phyloP scores from a whole-genome alignment of 2,797 vertebrate species.

The Fratercula arctica region DNA sequence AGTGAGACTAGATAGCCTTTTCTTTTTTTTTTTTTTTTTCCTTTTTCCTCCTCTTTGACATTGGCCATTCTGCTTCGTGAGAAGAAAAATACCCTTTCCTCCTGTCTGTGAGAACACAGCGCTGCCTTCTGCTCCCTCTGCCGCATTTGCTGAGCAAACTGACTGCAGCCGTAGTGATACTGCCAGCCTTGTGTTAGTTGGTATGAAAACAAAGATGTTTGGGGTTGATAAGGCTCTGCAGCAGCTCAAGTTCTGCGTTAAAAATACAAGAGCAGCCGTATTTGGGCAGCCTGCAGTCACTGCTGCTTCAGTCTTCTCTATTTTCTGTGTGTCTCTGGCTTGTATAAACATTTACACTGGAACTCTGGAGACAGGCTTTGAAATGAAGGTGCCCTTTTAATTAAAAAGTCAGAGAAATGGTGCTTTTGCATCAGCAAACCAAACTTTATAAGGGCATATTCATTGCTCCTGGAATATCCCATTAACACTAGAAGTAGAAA shows the following conservation, averaged over 20 bases:
- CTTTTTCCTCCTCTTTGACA: not conserved
- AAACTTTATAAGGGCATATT: not conserved
- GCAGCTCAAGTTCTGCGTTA: not conserved
- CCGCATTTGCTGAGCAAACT: conserved; percentile 2
- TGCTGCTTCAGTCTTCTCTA: not conserved
- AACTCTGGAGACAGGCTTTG: conserved; percentile 23
- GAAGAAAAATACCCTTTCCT: not conserved
- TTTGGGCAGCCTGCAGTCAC: conserved; percentile 13
- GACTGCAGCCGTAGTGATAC: not conserved
- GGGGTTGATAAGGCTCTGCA: not conserved
- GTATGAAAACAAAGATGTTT: conserved; percentile 43
- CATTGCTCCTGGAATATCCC: not conserved
- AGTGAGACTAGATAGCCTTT: not conserved
- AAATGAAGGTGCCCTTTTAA: conserved; percentile 43
- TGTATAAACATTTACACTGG: conserved; percentile 56
- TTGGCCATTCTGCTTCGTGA: not conserved
- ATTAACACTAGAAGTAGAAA: not conserved
- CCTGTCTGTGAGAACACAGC: not conserved
- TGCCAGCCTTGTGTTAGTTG: not conserved
- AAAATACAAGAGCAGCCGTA: conserved; percentile 11
- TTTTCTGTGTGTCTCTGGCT: conserved; percentile 12
- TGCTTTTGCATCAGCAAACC: conserved; percentile 14
- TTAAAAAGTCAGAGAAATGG: conserved; percentile 14
- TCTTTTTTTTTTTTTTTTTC: rapidly evolving
- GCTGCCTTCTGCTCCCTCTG: conserved; percentile 10